Evolutionary conservation across 1,140 invertebrate genomes (phyloP), one percentile per base, ranked within the genome.

Genomic region (Bombus superbus): DNA sequence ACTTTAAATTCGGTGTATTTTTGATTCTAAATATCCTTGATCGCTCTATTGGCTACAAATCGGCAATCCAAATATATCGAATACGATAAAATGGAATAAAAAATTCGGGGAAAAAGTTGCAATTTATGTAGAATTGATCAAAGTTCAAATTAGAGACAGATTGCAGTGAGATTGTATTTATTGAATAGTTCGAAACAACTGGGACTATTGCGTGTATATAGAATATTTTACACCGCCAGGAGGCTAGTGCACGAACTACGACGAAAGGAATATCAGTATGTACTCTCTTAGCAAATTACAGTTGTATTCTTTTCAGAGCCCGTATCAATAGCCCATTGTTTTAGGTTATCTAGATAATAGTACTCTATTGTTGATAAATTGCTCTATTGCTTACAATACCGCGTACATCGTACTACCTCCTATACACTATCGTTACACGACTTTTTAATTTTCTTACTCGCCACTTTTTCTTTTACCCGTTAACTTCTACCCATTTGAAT

Each of bases 301-400:
- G 57, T 44, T 42, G 38, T 57, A 78, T 78, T 78, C 75, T 78
- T 78, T 78, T 40, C 38, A 32, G 9, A 32, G 28, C 32, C n/a
- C 38, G 11, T 64, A 78, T 64, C 75, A 78, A 78, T 78, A 64
- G 75, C 38, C 75, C 4, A 78, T 78, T 78, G 75, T 78, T 78
- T 78, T 78, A 78, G 13, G 38, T 42, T 64, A 64, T 78, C 75
- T 64, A 64, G 57, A 64, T 78, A 78, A 78, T 78, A 78, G 75
- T 66, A 22, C 75, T 62, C 75, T 35, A 78, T 78, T 78, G 75
- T 78, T 78, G 75, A 77, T 78, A 78, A 78, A 78, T 78, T 78
- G 75, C 75, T 78, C 75, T 78, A 78, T 78, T 78, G 75, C 62
- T 78, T 78, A 78, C 75, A 78, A 64, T 78, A 42, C 57, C n/a